phyloP scores from a whole-genome alignment of 2,113 vertebrate genomes.

The Bothrops jararaca region DNA sequence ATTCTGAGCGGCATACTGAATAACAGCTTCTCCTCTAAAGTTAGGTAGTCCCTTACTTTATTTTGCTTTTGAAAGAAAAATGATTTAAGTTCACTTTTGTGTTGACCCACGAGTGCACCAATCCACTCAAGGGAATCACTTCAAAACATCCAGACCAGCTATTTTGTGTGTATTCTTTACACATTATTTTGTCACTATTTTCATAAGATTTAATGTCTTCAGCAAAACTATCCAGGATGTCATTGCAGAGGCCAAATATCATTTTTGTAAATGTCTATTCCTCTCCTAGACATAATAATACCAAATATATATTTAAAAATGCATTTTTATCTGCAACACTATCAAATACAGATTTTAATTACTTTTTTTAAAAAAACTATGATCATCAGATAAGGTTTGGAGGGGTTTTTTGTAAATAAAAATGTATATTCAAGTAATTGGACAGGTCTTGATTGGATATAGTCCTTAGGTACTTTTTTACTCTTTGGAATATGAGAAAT shows the following conservation, averaged over 20 bases:
- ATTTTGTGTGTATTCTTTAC: neutral
- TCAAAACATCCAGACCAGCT: neutral
- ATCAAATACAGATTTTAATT: neutral
- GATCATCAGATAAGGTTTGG: neutral
- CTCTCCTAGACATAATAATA: neutral
- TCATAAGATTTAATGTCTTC: neutral
- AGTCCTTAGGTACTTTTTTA: neutral
- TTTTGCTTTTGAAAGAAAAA: neutral
- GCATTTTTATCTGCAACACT: neutral
- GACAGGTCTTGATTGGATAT: neutral
- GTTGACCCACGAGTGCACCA: neutral
- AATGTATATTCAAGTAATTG: neutral
- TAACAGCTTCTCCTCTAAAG: neutral
- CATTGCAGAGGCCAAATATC: neutral
- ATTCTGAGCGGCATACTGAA: neutral
- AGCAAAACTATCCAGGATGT: neutral
- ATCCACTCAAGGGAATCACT: neutral
- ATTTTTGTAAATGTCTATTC: neutral
- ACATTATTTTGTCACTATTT: neutral
- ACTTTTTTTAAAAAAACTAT: neutral
- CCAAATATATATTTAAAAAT: neutral
- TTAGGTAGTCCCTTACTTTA: neutral
- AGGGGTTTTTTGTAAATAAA: neutral
- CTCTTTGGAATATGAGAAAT: neutral
- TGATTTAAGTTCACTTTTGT: neutral